Percentiles rank a stretch among this genome's conserved stretches.
These are phyloP conservation scores for Macrochelys suwanniensis DNA, from an alignment of 2,797 vertebrate genomes.

Conservation along the genomic window DNA sequence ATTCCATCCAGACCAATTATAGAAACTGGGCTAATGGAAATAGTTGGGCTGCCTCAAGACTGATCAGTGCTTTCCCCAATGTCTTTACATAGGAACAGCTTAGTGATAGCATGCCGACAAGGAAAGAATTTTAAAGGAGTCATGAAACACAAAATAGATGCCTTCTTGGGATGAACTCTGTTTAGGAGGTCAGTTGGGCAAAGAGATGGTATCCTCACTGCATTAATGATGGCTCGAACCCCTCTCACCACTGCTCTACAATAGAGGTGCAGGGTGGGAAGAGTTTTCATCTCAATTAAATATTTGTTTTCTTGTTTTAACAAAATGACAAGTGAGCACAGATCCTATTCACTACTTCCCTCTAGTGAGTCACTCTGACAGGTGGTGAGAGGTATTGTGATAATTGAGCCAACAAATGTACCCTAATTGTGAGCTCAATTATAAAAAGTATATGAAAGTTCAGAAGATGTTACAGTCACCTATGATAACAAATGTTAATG, in stretches of 20 bases:
- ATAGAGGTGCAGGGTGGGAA: slow-evolving; percentile 39
- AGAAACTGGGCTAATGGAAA: slow-evolving; percentile 5
- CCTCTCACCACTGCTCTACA: slow-evolving; percentile 32
- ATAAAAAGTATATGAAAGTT: background rate
- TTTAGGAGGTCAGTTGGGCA: slow-evolving; percentile 38
- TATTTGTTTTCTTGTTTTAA: slow-evolving; percentile 36
- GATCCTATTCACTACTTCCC: slow-evolving; percentile 43
- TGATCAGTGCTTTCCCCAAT: slow-evolving; percentile 27
- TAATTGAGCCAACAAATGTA: background rate
- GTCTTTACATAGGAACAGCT: slow-evolving; percentile 12
- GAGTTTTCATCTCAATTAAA: background rate
- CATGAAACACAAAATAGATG: slow-evolving; percentile 65
- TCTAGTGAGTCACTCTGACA: slow-evolving; percentile 16
- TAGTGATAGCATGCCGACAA: slow-evolving; percentile 34
- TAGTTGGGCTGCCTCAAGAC: background rate
- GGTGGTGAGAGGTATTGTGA: background rate
- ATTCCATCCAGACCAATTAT: background rate
- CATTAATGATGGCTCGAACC: slow-evolving; percentile 9
- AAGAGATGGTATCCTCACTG: slow-evolving; percentile 34
- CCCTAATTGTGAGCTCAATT: background rate
- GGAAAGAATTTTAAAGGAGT: slow-evolving; percentile 52
- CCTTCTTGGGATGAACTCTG: slow-evolving; percentile 52
- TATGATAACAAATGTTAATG: background rate
- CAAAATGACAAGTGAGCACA: slow-evolving; percentile 11
- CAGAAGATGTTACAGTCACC: background rate